Conservation (phyloP, 1,140 invertebrate genomes). For the Drosophila persimilis region DNA sequence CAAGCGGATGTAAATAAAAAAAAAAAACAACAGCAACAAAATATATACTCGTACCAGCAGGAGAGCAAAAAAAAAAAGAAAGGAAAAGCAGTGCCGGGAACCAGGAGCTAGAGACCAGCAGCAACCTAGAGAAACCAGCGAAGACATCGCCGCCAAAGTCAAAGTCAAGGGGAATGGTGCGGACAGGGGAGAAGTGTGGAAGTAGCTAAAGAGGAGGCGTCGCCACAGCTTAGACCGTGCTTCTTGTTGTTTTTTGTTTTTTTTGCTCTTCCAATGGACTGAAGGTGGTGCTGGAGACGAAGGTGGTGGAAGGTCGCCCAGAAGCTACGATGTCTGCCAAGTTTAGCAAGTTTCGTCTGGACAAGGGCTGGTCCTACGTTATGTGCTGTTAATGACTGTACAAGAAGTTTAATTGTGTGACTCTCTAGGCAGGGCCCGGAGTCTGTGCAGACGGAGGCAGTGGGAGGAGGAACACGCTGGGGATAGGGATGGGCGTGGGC, state of each 20-base stretch:
- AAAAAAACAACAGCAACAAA: slow-evolving; percentile 24
- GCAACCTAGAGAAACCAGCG: slow-evolving; percentile 38
- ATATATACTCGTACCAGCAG: background rate
- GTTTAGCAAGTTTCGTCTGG: slow-evolving; percentile 62
- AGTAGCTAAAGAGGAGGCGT: slow-evolving; percentile 11
- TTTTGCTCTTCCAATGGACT: too few species aligned
- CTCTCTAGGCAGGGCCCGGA: slow-evolving; percentile 24
- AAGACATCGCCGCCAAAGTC: slow-evolving; percentile 42
- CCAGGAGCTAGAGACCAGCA: slow-evolving; percentile 10
- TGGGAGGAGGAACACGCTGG: background rate
- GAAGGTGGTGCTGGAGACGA: background rate
- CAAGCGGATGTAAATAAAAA: slow-evolving; percentile 83
- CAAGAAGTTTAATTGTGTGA: slow-evolving; percentile 76
- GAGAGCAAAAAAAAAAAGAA: slow-evolving; percentile 1
- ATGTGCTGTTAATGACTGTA: slow-evolving; percentile 79
- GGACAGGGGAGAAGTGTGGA: background rate
- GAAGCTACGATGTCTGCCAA: slow-evolving; percentile 58
- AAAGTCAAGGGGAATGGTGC: slow-evolving; percentile 16
- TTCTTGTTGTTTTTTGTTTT: too few species aligned
- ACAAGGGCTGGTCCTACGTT: slow-evolving; percentile 57
- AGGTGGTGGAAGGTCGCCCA: background rate
- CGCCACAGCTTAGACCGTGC: too few species aligned
- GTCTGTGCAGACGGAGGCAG: slow-evolving; percentile 6
- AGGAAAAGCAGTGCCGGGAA: slow-evolving; percentile 16
- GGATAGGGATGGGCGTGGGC: slow-evolving; percentile 11